Percentiles rank a stretch among this genome's conserved stretches.
phyloP scores from a whole-genome alignment of 2,888 invertebrate species.

The Drosophila nigricruria region DNA sequence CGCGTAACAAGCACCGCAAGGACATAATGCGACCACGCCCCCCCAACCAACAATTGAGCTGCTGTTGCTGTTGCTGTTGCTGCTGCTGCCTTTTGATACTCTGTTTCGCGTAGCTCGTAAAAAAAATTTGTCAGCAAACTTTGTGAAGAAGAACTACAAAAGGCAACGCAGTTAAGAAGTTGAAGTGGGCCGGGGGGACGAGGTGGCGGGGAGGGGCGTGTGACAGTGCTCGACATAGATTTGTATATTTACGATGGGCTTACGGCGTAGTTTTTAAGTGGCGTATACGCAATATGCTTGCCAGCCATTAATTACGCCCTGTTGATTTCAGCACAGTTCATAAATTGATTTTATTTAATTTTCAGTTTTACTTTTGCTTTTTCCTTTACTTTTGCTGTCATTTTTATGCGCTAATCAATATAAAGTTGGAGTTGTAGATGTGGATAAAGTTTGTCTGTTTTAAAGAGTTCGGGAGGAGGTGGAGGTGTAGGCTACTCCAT shows the following conservation, averaged over 20 bases:
- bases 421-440: conserved; percentile 14
- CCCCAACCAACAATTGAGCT: neutral
- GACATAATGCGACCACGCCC: conserved; percentile 49
- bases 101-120: conserved; percentile 51
- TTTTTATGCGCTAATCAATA: conserved; percentile 63
- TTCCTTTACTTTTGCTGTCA: conserved; percentile 19
- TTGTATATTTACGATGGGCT: conserved; percentile 41
- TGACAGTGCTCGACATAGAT: conserved; percentile 36
- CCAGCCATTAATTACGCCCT: conserved; percentile 69
- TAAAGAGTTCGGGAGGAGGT: neutral
- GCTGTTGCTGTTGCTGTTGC: neutral
- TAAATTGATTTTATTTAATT: conserved; percentile 56
- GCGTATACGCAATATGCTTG: conserved; percentile 63
- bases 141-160: conserved; percentile 39
- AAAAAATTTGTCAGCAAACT: conserved; percentile 72
- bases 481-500: neutral
- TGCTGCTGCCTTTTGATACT: conserved; percentile 28
- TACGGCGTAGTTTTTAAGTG: conserved; percentile 61
- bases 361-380: conserved; percentile 16
- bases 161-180: conserved; percentile 17
- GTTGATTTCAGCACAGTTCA: conserved; percentile 53
- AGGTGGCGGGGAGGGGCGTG: neutral
- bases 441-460: neutral
- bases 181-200: neutral
- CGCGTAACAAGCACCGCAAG: conserved; percentile 66